These are phyloP conservation scores for Crocidura indochinensis DNA, from an alignment of 2,797 vertebrate species.

Conservation along the genomic window DNA sequence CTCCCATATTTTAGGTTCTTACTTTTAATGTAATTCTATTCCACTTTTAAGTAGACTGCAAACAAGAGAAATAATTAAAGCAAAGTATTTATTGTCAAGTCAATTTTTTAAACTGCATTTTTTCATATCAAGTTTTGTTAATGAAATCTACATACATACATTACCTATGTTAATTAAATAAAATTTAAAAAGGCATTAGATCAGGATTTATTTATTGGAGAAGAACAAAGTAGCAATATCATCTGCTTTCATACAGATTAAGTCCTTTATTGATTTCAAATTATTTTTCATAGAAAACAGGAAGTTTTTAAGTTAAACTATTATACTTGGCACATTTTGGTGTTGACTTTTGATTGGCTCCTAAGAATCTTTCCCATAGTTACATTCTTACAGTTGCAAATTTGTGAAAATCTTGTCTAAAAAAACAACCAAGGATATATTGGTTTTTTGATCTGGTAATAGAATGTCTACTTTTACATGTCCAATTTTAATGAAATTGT, in stretches of 20 bases:
- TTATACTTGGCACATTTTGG: slow-evolving; percentile 60
- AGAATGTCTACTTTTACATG: slow-evolving; percentile 80
- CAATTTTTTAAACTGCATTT: neutral
- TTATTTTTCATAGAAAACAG: neutral
- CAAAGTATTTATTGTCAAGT: slow-evolving; percentile 18
- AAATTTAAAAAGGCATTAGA: slow-evolving; percentile 1
- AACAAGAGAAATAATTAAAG: neutral
- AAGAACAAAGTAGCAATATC: neutral
- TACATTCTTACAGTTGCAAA: slow-evolving; percentile 73
- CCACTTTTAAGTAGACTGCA: slow-evolving; percentile 28
- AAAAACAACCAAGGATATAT: slow-evolving; percentile 78
- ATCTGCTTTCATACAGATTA: neutral
- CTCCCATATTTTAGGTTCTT: neutral
- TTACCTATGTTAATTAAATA: neutral
- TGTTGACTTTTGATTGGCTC: slow-evolving; percentile 72
- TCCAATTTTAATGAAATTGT: slow-evolving; percentile 81
- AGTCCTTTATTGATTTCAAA: slow-evolving; percentile 44
- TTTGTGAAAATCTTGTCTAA: slow-evolving; percentile 82
- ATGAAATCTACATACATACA: neutral
- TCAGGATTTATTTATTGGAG: neutral
- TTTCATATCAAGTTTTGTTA: slow-evolving; percentile 44
- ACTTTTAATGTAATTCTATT: slow-evolving; percentile 15
- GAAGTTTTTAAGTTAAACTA: slow-evolving; percentile 17
- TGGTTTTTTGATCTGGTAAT: slow-evolving; percentile 65
- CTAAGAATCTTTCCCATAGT: slow-evolving; percentile 74